Conservation (phyloP, 2,113 vertebrate species). For the Mirounga angustirostris region DNA sequence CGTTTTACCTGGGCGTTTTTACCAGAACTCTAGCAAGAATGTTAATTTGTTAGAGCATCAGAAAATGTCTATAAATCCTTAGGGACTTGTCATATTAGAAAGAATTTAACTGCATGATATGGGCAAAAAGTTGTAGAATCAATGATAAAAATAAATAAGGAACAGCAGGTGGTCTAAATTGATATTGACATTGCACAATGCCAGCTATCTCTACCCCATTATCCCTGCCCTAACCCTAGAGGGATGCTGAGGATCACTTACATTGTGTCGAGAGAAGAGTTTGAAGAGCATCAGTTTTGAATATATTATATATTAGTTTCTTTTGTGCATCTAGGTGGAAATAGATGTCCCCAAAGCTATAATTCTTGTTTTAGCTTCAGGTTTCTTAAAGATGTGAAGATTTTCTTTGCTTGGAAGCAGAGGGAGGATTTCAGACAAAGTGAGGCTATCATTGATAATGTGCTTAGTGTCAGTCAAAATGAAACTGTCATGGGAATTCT, state of each 20-base stretch:
- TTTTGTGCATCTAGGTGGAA: conserved; percentile 54
- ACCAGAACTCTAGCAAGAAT: conserved; percentile 69
- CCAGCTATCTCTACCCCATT: conserved; percentile 63
- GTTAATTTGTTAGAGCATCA: conserved; percentile 77
- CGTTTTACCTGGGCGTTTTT: conserved; percentile 70
- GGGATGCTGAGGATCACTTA: conserved; percentile 55
- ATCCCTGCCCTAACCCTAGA: conserved; percentile 39
- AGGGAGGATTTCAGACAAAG: conserved; percentile 58
- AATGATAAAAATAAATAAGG: conserved; percentile 79
- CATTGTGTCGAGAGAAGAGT: conserved; percentile 59
- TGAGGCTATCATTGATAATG: background rate
- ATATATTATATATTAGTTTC: conserved; percentile 51
- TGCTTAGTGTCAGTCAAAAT: conserved; percentile 55
- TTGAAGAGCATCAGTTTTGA: conserved; percentile 62
- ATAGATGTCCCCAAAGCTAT: conserved; percentile 49
- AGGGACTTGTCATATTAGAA: conserved; percentile 79
- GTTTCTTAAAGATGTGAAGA: conserved; percentile 57
- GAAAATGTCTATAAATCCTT: conserved; percentile 81
- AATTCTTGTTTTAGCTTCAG: conserved; percentile 71
- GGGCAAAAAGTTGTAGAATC: conserved; percentile 78
- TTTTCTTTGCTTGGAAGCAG: conserved; percentile 71
- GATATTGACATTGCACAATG: conserved; percentile 74
- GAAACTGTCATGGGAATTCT: background rate
- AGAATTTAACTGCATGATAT: conserved; percentile 75
- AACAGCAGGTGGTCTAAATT: conserved; percentile 69